These are phyloP conservation scores for Hoplostethus atlanticus DNA, from an alignment of 2,797 vertebrate genomes.

Conservation along the genomic window DNA sequence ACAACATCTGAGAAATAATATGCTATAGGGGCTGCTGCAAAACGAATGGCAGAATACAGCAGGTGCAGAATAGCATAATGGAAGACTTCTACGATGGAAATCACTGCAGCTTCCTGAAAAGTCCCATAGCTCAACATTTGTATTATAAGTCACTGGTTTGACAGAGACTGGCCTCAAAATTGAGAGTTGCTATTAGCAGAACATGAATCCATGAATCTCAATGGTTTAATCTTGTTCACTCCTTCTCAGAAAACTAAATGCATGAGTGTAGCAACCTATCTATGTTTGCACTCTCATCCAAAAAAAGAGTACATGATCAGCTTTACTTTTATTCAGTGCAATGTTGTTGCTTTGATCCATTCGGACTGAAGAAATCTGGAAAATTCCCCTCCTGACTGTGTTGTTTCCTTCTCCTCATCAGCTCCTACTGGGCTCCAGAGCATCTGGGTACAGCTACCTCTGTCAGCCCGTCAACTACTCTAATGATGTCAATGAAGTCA, in stretches of 20 bases:
- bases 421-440: constrained; percentile 93
- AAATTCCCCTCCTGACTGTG: constrained; percentile 4
- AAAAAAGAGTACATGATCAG: background rate
- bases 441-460: constrained; percentile 97
- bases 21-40: too few species aligned
- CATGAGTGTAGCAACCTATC: background rate
- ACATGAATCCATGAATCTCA: background rate
- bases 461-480: constrained; percentile 98
- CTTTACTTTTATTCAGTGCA: too few species aligned
- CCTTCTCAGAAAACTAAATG: background rate
- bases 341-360: too few species aligned
- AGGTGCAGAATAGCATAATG: too few species aligned
- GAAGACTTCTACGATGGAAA: too few species aligned
- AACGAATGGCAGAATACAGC: background rate
- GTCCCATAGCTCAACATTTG: background rate
- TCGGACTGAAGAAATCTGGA: background rate
- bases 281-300: background rate
- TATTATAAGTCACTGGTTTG: background rate
- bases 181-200: background rate
- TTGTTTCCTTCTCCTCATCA: constrained; percentile 66
- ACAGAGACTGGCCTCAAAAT: background rate
- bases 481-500: constrained; percentile 95
- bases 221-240: background rate
- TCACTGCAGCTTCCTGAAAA: too few species aligned
- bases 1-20: background rate